These are phyloP conservation scores for Camponotus vicinus DNA, from an alignment of 1,140 invertebrate genomes.

Conservation along the genomic window DNA sequence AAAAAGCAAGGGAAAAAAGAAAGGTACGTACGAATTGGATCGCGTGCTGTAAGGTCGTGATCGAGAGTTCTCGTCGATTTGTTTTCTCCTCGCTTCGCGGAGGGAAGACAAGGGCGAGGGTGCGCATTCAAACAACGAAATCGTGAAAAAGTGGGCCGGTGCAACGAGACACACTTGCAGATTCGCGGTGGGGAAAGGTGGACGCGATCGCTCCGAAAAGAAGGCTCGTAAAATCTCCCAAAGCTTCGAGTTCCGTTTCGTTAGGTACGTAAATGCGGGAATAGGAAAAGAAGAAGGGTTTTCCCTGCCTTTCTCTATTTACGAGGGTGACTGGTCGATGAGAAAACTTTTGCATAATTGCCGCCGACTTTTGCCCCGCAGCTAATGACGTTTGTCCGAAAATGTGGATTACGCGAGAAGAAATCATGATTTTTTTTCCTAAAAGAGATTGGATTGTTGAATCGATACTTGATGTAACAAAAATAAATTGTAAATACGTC, in stretches of 20 bases:
- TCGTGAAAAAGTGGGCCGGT: slow-evolving; percentile 50
- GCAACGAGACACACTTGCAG: slow-evolving; percentile 48
- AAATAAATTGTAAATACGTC: neutral
- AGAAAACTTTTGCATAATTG: slow-evolving; percentile 58
- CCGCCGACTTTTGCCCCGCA: slow-evolving; percentile 28
- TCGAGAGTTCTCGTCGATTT: slow-evolving; percentile 61
- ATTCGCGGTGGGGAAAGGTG: slow-evolving; percentile 34
- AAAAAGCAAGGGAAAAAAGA: slow-evolving; percentile 17
- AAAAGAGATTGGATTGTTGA: slow-evolving; percentile 8
- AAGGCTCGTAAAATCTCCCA: slow-evolving; percentile 48
- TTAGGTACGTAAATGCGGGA: slow-evolving; percentile 47
- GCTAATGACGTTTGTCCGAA: slow-evolving; percentile 17
- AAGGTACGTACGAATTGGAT: slow-evolving; percentile 66
- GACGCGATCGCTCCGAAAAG: slow-evolving; percentile 8
- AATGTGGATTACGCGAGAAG: slow-evolving; percentile 5
- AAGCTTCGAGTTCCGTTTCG: slow-evolving; percentile 61
- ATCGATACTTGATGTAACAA: neutral
- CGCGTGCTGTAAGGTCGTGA: slow-evolving; percentile 76
- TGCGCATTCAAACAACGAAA: slow-evolving; percentile 19
- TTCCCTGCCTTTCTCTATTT: slow-evolving; percentile 29
- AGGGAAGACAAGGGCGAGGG: neutral
- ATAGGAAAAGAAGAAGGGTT: slow-evolving; percentile 7
- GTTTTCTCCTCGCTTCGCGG: slow-evolving; percentile 41
- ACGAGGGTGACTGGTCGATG: slow-evolving; percentile 48
- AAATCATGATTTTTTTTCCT: neutral